Percentiles rank a stretch among this genome's conserved stretches.
phyloP scores from a whole-genome alignment of 1,140 invertebrate genomes.

The Aphidius gifuensis region DNA sequence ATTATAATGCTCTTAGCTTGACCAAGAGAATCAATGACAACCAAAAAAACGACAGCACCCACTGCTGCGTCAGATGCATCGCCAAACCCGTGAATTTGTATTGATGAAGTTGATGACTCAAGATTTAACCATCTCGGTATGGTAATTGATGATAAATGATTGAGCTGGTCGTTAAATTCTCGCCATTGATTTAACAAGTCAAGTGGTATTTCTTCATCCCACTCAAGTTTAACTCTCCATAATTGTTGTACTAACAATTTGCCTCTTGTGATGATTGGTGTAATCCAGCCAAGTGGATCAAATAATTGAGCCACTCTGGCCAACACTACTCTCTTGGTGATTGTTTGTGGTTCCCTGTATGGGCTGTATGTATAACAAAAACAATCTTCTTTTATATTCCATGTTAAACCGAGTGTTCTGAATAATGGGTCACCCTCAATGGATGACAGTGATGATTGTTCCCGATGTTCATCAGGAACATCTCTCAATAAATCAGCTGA shows the following conservation, averaged over 20 bases:
- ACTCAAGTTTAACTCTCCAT: constrained; percentile 30
- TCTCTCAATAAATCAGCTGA: constrained; percentile 9
- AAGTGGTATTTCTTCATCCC: constrained; percentile 33
- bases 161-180: no score
- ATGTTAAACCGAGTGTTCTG: not conserved
- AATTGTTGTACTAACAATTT: constrained; percentile 44
- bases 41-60: not conserved
- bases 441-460: not conserved
- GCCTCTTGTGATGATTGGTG: constrained; percentile 18
- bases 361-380: not conserved
- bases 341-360: not conserved
- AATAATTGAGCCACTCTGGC: constrained; percentile 28
- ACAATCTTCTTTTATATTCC: not conserved
- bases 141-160: no score
- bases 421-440: not conserved
- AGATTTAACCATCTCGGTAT: no score
- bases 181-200: no score
- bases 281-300: constrained; percentile 28
- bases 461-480: no score
- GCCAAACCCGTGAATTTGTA: not conserved
- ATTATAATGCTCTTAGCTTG: no score
- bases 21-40: not conserved
- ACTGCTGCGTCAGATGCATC: not conserved
- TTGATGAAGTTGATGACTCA: no score
- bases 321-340: constrained; percentile 26